phyloP scores from a whole-genome alignment of 2,888 invertebrate genomes.

The Polyploca ridens region DNA sequence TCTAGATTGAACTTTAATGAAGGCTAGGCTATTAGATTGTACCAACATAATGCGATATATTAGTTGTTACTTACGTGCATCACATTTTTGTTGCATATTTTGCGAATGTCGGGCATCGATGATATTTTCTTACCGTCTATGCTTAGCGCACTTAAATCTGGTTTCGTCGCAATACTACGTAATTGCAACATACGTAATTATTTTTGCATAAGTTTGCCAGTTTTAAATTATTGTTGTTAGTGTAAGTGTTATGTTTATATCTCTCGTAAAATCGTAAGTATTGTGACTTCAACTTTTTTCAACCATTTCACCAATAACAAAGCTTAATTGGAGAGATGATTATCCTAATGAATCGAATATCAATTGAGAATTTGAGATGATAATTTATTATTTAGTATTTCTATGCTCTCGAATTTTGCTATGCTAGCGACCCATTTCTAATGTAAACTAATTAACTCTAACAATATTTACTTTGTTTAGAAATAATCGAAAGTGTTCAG shows the following conservation, averaged over 20 bases:
- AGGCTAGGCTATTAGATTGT: background rate
- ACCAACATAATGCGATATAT: background rate
- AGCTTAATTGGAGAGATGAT: background rate
- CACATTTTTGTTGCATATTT: too few species aligned
- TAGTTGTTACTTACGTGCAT: background rate
- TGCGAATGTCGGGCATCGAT: too few species aligned
- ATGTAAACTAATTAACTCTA: constrained; percentile 23
- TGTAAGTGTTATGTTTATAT: background rate
- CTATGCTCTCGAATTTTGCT: background rate
- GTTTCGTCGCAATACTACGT: too few species aligned
- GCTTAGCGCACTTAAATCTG: too few species aligned
- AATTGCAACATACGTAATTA: background rate
- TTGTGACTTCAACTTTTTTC: background rate
- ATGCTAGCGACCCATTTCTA: background rate
- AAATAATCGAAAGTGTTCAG: constrained; percentile 62
- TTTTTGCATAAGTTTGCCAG: too few species aligned
- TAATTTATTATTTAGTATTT: background rate
- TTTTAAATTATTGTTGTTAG: background rate
- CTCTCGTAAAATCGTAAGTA: background rate
- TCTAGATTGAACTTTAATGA: constrained; percentile 20
- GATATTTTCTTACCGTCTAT: too few species aligned
- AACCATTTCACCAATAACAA: background rate
- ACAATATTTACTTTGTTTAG: constrained; percentile 17
- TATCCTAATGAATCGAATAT: background rate
- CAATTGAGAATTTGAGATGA: background rate